These are phyloP conservation scores for Anorthoa munda DNA, from an alignment of 2,888 invertebrate genomes.

Conservation along the genomic window DNA sequence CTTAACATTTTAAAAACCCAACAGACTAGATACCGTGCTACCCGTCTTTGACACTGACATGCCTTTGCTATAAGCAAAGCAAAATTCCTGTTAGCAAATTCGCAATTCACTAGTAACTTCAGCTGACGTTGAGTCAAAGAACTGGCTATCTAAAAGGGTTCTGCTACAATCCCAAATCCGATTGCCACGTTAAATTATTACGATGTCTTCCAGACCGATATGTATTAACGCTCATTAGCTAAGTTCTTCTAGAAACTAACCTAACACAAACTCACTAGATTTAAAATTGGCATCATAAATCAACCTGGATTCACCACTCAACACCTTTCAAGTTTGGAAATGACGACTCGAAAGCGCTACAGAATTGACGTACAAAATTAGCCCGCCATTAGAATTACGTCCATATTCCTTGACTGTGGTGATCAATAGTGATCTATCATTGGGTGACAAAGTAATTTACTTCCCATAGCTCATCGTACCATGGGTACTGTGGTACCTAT, in stretches of 20 bases:
- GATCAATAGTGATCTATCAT: conserved; percentile 56
- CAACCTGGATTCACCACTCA: too few relatives aligned
- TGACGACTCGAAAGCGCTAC: background rate
- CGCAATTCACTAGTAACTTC: background rate
- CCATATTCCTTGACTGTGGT: conserved; percentile 9
- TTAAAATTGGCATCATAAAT: conserved; percentile 15
- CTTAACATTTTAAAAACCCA: conserved; percentile 14
- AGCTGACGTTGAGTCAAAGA: conserved; percentile 3
- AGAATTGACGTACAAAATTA: conserved; percentile 8
- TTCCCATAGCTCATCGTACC: conserved; percentile 38
- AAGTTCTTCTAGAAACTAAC: too few relatives aligned
- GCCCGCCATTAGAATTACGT: conserved; percentile 15
- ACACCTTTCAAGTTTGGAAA: background rate
- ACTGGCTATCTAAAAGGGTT: background rate
- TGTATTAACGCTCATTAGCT: too few relatives aligned
- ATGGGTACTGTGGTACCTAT: conserved; percentile 26
- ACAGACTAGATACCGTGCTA: background rate
- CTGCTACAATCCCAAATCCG: background rate
- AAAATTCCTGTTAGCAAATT: background rate
- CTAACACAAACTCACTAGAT: background rate
- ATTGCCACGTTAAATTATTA: background rate
- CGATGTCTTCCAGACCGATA: background rate
- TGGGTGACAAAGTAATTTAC: conserved; percentile 61
- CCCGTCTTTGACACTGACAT: background rate
- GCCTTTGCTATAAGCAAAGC: too few relatives aligned